Evolutionary conservation across 2,888 invertebrate genomes (phyloP).

Genomic region (Caenorhabditis japonica): DNA sequence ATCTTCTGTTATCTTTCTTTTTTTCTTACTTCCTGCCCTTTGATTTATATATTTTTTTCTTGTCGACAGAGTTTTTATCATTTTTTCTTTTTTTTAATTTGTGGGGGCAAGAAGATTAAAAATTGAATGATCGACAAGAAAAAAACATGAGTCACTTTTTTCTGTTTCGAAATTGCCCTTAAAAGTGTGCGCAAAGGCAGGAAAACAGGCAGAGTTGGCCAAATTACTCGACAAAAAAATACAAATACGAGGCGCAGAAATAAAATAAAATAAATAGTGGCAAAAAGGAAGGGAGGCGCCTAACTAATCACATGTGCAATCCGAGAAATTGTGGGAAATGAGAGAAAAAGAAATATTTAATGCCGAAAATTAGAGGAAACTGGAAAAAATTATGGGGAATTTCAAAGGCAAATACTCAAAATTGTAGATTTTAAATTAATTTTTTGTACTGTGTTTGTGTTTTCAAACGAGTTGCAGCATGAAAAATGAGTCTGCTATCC

Average conservation of each 20-base stretch:
- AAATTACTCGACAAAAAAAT: too few species aligned
- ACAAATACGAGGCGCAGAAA: constrained; percentile 3
- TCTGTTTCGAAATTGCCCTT: too few species aligned
- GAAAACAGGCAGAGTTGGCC: neutral
- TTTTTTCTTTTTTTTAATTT: neutral
- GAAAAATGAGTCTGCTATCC: too few species aligned
- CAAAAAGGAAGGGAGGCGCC: neutral
- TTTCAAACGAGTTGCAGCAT: too few species aligned
- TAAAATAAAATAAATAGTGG: too few species aligned
- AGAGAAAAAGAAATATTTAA: too few species aligned
- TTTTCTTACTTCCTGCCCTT: neutral
- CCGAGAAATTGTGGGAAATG: constrained; percentile 20
- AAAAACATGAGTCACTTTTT: neutral
- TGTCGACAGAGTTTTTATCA: neutral
- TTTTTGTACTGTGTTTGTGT: too few species aligned
- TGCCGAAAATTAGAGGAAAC: too few species aligned
- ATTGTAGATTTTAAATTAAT: too few species aligned
- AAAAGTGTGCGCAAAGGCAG: neutral
- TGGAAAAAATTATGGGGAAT: too few species aligned
- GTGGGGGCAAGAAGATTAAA: neutral
- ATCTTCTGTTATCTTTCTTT: constrained; percentile 5
- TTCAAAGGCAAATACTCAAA: too few species aligned
- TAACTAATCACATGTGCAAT: constrained; percentile 41
- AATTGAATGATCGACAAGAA: neutral
- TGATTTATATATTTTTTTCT: constrained; percentile 32